Percentiles rank a stretch among this genome's conserved stretches.
phyloP scores from a whole-genome alignment of 2,797 vertebrate species.

The Sebastes taczanowskii region DNA sequence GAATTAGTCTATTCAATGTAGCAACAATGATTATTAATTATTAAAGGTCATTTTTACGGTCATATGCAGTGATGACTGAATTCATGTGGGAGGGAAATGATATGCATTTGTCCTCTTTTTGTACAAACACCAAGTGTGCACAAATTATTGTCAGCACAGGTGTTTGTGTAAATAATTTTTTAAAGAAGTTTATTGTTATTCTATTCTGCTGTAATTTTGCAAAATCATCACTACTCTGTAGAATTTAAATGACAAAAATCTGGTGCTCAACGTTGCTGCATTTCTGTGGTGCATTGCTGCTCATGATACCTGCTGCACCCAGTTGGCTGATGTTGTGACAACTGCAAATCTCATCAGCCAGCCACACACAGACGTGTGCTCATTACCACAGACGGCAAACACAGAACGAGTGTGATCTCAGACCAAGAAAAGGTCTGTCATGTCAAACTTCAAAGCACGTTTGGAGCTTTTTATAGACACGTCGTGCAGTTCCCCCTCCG shows the following conservation, averaged over 20 bases:
- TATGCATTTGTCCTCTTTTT: background rate
- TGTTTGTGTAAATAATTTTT: background rate
- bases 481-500: constrained; percentile 27
- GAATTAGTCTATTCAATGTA: background rate
- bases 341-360: background rate
- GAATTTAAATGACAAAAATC: background rate
- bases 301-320: background rate
- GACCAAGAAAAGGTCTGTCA: constrained; percentile 2
- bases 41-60: background rate
- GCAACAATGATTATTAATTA: background rate
- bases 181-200: background rate
- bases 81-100: background rate
- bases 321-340: background rate
- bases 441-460: constrained; percentile 21
- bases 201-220: background rate
- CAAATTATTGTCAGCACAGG: background rate
- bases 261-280: background rate
- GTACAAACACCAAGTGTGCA: background rate
- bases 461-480: constrained; percentile 10
- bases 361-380: background rate
- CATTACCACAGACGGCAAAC: background rate
- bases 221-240: background rate
- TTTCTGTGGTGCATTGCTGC: background rate
- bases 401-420: background rate
- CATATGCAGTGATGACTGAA: background rate